These are phyloP conservation scores for Carterocephalus palaemon DNA, from an alignment of 2,888 invertebrate species.

Conservation along the genomic window DNA sequence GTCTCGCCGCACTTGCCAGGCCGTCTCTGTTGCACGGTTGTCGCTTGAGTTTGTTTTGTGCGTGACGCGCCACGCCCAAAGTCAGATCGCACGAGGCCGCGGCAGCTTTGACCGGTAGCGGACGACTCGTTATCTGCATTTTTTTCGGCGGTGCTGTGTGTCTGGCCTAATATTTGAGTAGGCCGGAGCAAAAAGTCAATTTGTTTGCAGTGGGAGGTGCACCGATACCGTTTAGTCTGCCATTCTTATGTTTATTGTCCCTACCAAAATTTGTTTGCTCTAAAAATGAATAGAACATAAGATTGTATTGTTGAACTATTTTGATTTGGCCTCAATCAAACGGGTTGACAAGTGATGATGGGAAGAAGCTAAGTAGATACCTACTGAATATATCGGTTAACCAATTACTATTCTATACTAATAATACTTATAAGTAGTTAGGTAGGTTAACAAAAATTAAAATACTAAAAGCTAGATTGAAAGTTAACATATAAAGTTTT, in stretches of 20 bases:
- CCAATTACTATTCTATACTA: too few relatives aligned
- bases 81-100: constrained; percentile 43
- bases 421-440: too few relatives aligned
- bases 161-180: constrained; percentile 72
- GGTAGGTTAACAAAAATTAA: too few relatives aligned
- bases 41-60: constrained; percentile 71
- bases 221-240: constrained; percentile 48
- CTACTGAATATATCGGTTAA: too few relatives aligned
- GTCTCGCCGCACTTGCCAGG: constrained; percentile 30
- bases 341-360: too few relatives aligned
- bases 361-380: too few relatives aligned
- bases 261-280: constrained; percentile 15
- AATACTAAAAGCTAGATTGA: too few relatives aligned
- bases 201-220: constrained; percentile 58
- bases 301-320: background rate
- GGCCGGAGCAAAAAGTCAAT: constrained; percentile 60
- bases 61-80: constrained; percentile 74
- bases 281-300: constrained; percentile 17
- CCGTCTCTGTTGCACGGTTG: constrained; percentile 56
- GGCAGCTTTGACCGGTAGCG: constrained; percentile 74
- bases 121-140: constrained; percentile 71
- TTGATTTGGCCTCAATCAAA: too few relatives aligned
- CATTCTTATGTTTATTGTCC: constrained; percentile 21
- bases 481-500: too few relatives aligned
- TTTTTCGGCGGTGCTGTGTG: constrained; percentile 57